Percentiles rank a stretch among this genome's conserved stretches.
phyloP scores from a whole-genome alignment of 2,113 vertebrate species.

The Nothoprocta perdicaria region DNA sequence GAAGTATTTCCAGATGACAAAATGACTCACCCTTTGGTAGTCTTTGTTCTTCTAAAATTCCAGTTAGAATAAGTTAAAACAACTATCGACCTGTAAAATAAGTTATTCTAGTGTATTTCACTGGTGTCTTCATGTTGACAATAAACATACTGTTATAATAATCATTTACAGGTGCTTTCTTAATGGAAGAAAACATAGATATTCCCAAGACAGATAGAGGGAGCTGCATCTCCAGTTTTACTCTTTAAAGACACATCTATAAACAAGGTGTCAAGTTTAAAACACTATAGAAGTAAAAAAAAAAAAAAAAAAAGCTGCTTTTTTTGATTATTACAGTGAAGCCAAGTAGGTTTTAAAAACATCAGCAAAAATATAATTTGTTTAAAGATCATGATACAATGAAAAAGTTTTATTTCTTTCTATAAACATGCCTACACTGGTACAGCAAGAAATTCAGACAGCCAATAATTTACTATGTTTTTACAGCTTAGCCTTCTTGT shows the following conservation, averaged over 20 bases:
- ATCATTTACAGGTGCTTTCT: not conserved
- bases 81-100: not conserved
- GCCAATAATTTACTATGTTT: accelerated
- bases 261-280: conserved; percentile 11
- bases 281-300: not conserved
- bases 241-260: conserved; percentile 7
- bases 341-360: not conserved
- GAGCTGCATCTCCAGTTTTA: conserved; percentile 63
- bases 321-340: not conserved
- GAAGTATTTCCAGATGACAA: not conserved
- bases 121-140: not conserved
- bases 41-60: not conserved
- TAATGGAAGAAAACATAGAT: not conserved
- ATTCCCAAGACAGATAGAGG: conserved; percentile 63
- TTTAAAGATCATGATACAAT: not conserved
- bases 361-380: not conserved
- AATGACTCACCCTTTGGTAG: not conserved
- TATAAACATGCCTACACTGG: not conserved
- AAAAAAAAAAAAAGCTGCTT: not conserved
- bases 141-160: not conserved
- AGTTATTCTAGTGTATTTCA: not conserved
- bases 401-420: not conserved
- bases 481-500: not conserved
- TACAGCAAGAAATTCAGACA: not conserved
- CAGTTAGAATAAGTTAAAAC: not conserved